Evolutionary conservation across 2,113 vertebrate genomes (phyloP), one percentile per base, ranked within the genome.

Genomic region (Picathartes gymnocephalus): DNA sequence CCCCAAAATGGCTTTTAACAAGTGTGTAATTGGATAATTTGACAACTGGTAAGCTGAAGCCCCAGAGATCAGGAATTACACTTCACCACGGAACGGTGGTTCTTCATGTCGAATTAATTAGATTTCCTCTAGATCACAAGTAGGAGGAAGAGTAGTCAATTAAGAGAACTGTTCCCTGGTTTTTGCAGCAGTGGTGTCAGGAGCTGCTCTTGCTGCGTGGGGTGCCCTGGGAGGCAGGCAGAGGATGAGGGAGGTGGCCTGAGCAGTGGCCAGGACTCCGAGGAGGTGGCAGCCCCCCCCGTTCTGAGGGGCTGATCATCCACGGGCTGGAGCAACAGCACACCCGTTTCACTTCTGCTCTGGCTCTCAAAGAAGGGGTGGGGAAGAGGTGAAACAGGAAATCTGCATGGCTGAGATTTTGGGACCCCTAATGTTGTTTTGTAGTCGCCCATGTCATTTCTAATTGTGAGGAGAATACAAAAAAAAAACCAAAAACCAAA

Each of bases 41-140:
- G 90, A 92, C 82, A 83, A 86, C 69, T 74, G 72, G 92, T 95
- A 91, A 96, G 85, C 88, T 39, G 66, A 81, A 95, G 79, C 87
- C 83, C 82, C 48, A 86, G 95, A 95, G 77, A 94, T 81, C 58
- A 86, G 82, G 92, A 94, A 96, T 95, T 95, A 85, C 61, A 74
- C 62, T 95, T 96, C 50, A 33, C 83, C 71, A 54, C 91, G 94
- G 88, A 91, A 90, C 81, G 80, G 62, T 68, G 13, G 2, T 84
- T 90, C 86, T 93, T 96, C 93, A 73, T 95, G 95, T 94, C 93
- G 89, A 95, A 94, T 96, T 97, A 92, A 81, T 96, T 96, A 94
- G 81, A 95, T 97, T 96, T 95, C 86, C 92, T 93, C 74, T 93
- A 95, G 95, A 97, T 97, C 94, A 80, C 81, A 45, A 53, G 93